Percentiles rank a stretch among this genome's conserved stretches.
phyloP scores from a whole-genome alignment of 35 echinoderm and acorn worm species.

The Nesometra sesokonis region DNA sequence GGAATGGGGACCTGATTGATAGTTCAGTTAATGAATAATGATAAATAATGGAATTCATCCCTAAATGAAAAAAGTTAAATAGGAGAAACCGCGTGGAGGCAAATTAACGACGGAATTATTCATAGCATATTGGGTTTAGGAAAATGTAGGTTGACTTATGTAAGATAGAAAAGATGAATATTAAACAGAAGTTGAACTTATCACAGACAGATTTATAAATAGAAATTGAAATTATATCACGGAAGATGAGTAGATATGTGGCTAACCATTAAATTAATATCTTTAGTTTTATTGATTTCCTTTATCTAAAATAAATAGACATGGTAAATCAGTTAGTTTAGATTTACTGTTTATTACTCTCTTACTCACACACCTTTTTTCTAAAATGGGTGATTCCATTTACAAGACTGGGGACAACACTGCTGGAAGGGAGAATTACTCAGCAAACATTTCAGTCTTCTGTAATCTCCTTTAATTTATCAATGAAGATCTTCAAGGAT shows the following conservation, averaged over 20 bases:
- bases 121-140: not conserved
- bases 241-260: not conserved
- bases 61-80: not conserved
- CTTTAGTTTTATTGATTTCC: too few species aligned
- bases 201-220: not conserved
- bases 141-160: not conserved
- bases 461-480: not conserved
- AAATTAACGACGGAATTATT: not conserved
- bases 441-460: too few species aligned
- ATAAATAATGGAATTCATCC: not conserved
- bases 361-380: too few species aligned
- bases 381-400: too few species aligned
- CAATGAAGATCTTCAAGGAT: not conserved
- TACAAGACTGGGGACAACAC: too few species aligned
- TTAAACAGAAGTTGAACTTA: not conserved
- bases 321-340: too few species aligned
- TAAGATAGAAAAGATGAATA: not conserved
- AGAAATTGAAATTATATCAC: not conserved
- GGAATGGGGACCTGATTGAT: not conserved
- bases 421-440: too few species aligned
- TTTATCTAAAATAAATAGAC: too few species aligned
- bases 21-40: not conserved
- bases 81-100: not conserved
- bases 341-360: too few species aligned
- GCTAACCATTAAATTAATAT: too few species aligned